Evolutionary conservation across 2,797 vertebrate genomes (phyloP).

Genomic region (Holocentrus rufus): DNA sequence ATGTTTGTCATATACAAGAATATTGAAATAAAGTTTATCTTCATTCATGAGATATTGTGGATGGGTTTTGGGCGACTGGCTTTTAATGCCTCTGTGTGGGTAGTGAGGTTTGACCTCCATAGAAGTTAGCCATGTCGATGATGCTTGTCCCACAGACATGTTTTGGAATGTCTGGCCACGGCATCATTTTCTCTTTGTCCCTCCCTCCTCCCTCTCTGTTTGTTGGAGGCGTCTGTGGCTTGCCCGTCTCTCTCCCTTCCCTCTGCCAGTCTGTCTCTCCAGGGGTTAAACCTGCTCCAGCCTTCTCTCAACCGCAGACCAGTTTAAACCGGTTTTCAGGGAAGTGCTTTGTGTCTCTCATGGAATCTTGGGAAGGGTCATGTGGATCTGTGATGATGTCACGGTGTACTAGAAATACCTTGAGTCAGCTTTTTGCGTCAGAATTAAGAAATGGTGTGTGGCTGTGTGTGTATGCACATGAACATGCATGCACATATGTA

Average conservation of each 20-base stretch:
- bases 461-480: constrained; percentile 1
- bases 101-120: constrained; percentile 13
- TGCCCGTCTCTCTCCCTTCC: constrained; percentile 20
- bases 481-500: neutral
- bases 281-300: constrained; percentile 87
- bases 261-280: constrained; percentile 71
- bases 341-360: constrained; percentile 88
- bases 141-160: constrained; percentile 23
- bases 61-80: neutral
- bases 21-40: neutral
- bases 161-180: constrained; percentile 53
- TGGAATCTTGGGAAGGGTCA: constrained; percentile 91
- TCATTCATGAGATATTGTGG: constrained; percentile 1
- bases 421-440: constrained; percentile 80
- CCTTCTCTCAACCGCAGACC: constrained; percentile 82
- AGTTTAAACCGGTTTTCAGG: constrained; percentile 91
- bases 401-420: constrained; percentile 82
- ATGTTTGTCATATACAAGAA: neutral
- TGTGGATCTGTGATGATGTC: constrained; percentile 88
- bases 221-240: constrained; percentile 32
- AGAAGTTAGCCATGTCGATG: constrained; percentile 14
- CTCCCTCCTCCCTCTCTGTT: constrained; percentile 55
- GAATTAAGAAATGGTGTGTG: constrained; percentile 31
- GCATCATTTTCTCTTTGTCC: constrained; percentile 49
- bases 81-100: neutral